These are phyloP conservation scores for Fopius arisanus DNA, from an alignment of 1,140 invertebrate genomes.

Conservation along the genomic window DNA sequence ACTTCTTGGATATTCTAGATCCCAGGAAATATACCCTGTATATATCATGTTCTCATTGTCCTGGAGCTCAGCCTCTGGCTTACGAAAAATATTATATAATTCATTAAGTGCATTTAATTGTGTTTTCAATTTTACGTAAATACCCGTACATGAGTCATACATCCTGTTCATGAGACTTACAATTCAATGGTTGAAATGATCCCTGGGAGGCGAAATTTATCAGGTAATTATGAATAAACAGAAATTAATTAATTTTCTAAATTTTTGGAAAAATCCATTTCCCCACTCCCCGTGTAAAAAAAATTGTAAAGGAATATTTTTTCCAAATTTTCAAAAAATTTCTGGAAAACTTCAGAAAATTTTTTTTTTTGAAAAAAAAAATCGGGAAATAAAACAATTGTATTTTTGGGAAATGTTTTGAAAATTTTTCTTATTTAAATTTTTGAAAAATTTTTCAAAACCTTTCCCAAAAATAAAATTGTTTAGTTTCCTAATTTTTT, in stretches of 20 bases:
- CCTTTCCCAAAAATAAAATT: too few relatives aligned
- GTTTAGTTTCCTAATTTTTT: too few relatives aligned
- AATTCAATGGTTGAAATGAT: not conserved
- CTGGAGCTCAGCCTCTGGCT: not conserved
- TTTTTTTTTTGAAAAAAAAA: too few relatives aligned
- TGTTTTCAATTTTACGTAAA: conserved; percentile 1
- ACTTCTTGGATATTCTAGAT: not conserved
- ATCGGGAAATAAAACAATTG: too few relatives aligned
- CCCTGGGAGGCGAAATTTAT: not conserved
- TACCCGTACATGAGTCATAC: not conserved
- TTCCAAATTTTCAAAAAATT: too few relatives aligned
- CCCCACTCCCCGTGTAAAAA: too few relatives aligned
- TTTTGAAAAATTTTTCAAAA: too few relatives aligned
- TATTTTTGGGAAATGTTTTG: too few relatives aligned
- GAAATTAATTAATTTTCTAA: not conserved
- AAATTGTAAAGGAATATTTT: too few relatives aligned
- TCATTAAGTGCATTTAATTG: conserved; percentile 4
- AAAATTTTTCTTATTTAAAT: too few relatives aligned
- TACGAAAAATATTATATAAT: conserved; percentile 8
- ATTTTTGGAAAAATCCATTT: too few relatives aligned
- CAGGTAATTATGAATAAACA: conserved; percentile 19
- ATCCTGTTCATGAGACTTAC: not conserved
- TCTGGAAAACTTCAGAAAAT: too few relatives aligned
- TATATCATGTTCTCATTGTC: not conserved
- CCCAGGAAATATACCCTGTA: not conserved